Conservation (phyloP, 2,888 invertebrate genomes). For the Morpho deidamia region DNA sequence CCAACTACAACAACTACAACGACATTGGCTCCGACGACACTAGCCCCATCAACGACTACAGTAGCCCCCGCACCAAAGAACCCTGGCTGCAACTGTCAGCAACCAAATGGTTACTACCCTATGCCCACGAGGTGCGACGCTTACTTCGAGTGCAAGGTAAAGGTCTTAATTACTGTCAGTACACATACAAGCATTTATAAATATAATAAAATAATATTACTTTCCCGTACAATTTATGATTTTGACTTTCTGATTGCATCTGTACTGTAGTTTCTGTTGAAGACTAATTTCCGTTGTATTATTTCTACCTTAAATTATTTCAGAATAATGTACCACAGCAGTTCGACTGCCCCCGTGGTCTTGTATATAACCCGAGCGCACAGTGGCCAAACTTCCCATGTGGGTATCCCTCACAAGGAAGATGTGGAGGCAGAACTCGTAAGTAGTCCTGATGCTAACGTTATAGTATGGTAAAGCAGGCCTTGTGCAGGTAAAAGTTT, state of each 20-base stretch:
- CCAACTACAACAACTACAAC: not conserved
- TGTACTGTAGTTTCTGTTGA: not conserved
- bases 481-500: too few species aligned
- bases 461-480: too few species aligned
- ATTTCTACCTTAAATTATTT: not conserved
- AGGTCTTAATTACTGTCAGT: too few species aligned
- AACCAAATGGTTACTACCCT: not conserved
- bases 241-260: not conserved
- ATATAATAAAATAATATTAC: too few species aligned
- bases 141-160: not conserved
- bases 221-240: too few species aligned
- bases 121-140: not conserved
- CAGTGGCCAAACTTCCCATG: conserved; percentile 84
- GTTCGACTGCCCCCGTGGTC: conserved; percentile 87
- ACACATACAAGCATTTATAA: too few species aligned
- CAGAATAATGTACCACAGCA: conserved; percentile 80
- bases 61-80: not conserved
- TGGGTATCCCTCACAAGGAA: conserved; percentile 75
- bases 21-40: not conserved
- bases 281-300: not conserved
- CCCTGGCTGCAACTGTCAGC: not conserved
- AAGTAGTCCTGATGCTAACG: too few species aligned
- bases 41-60: not conserved
- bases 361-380: conserved; percentile 83
- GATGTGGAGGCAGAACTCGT: conserved; percentile 1